phyloP scores from a whole-genome alignment of 1,140 invertebrate species.

The Acromyrmex heyeri region DNA sequence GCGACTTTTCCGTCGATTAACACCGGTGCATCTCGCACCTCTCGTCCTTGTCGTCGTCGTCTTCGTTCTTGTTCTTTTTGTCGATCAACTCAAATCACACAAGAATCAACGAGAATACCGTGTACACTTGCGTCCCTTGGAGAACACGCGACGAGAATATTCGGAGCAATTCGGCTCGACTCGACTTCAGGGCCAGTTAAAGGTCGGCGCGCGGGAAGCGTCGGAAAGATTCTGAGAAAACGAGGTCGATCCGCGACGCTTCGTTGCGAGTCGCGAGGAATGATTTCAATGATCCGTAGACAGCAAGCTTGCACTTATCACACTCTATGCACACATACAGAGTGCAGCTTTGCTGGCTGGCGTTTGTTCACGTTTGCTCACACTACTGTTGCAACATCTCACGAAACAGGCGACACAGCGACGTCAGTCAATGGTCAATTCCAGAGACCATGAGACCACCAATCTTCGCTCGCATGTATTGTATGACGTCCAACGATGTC shows the following conservation, averaged over 20 bases:
- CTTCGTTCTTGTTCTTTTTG: neutral
- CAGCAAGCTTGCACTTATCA: no score
- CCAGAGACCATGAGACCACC: neutral
- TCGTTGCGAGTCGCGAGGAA: neutral
- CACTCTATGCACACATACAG: neutral
- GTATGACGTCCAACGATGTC: neutral
- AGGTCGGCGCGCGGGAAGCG: neutral
- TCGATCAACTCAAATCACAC: neutral
- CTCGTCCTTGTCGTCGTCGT: neutral
- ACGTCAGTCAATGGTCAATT: neutral
- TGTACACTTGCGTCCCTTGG: neutral
- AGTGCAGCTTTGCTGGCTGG: neutral
- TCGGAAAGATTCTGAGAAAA: neutral
- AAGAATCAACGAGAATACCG: neutral
- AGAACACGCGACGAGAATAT: neutral
- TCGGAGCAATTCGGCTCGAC: neutral
- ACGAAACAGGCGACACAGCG: neutral
- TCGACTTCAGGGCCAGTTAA: neutral
- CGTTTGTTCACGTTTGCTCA: neutral
- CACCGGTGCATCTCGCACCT: slow-evolving; percentile 1
- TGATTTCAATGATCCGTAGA: neutral
- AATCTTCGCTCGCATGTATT: neutral
- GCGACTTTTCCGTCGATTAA: slow-evolving; percentile 23
- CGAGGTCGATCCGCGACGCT: neutral
- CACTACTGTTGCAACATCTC: neutral